Evolutionary conservation across 1,140 invertebrate genomes (phyloP).

Genomic region (Polyergus mexicanus): DNA sequence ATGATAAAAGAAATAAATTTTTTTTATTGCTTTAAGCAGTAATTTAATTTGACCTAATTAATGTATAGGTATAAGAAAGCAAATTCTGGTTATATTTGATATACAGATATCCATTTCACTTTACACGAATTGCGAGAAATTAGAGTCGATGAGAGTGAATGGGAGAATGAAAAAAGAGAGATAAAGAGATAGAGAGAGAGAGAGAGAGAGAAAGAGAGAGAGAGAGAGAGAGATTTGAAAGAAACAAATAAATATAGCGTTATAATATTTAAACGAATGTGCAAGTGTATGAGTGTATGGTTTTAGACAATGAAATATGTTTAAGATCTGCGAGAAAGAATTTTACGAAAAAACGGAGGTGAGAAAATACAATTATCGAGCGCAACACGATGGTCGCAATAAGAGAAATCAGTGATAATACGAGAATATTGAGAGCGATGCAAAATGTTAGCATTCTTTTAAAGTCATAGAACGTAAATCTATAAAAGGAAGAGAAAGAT

Average conservation of each 20-base stretch:
- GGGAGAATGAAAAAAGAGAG: slow-evolving; percentile 32
- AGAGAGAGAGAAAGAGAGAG: slow-evolving; percentile 14
- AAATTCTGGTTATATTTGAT: slow-evolving; percentile 18
- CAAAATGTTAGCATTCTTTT: slow-evolving; percentile 39
- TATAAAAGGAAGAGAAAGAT: neutral
- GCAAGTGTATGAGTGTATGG: slow-evolving; percentile 25
- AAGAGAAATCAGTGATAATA: slow-evolving; percentile 18
- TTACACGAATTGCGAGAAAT: slow-evolving; percentile 15
- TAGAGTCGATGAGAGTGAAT: slow-evolving; percentile 35
- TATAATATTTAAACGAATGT: slow-evolving; percentile 51
- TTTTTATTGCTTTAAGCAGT: neutral
- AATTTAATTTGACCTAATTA: neutral
- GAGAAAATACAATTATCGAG: slow-evolving; percentile 36
- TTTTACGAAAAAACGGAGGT: slow-evolving; percentile 12
- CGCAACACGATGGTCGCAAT: slow-evolving; percentile 31
- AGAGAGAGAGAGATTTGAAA: slow-evolving; percentile 33
- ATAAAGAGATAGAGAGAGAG: slow-evolving; percentile 15
- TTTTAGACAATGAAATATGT: slow-evolving; percentile 8
- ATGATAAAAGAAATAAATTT: neutral
- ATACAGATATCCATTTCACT: slow-evolving; percentile 28
- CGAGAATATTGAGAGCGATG: slow-evolving; percentile 21
- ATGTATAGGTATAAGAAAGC: neutral
- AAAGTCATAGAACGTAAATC: neutral
- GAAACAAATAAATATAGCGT: slow-evolving; percentile 46
- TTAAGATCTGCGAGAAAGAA: slow-evolving; percentile 40